phyloP scores from a whole-genome alignment of 2,888 invertebrate species.

The Cheilosia vernalis region DNA sequence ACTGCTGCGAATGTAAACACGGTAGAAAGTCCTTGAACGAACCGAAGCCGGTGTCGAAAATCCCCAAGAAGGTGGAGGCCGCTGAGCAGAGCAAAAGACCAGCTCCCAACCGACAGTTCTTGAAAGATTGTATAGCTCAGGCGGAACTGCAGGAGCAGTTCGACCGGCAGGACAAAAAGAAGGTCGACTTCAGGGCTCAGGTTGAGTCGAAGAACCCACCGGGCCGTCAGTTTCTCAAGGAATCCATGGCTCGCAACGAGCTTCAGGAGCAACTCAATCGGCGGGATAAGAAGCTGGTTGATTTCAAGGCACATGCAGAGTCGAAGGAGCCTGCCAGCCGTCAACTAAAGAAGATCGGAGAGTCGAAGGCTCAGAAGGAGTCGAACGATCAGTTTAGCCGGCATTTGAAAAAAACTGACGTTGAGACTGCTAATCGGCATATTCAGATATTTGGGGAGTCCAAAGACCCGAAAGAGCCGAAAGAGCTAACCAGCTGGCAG shows the following conservation, averaged over 20 bases:
- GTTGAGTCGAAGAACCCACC: background rate
- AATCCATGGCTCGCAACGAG: constrained; percentile 1
- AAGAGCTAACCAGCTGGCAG: constrained; percentile 58
- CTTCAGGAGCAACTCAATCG: constrained; percentile 3
- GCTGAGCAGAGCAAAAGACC: background rate
- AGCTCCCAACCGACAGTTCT: constrained; percentile 10
- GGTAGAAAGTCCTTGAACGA: constrained; percentile 38
- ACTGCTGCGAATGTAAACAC: constrained; percentile 71
- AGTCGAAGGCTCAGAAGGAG: constrained; percentile 19
- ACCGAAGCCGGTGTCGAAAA: constrained; percentile 52
- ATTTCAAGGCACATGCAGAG: constrained; percentile 12
- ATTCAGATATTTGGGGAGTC: background rate
- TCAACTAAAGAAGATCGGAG: constrained; percentile 26
- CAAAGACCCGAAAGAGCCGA: constrained; percentile 17
- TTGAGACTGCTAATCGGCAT: background rate
- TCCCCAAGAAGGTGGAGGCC: constrained; percentile 41
- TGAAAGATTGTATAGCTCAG: background rate
- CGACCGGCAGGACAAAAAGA: constrained; percentile 7
- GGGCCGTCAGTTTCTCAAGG: constrained; percentile 10
- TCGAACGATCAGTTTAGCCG: constrained; percentile 6
- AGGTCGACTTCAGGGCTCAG: constrained; percentile 20
- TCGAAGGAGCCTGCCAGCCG: constrained; percentile 8
- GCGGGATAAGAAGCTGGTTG: constrained; percentile 9
- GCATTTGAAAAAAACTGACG: constrained; percentile 4
- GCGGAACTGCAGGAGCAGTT: constrained; percentile 5